Conservation (phyloP, 2,797 vertebrate species). For the Pseudocheirus occidentalis region DNA sequence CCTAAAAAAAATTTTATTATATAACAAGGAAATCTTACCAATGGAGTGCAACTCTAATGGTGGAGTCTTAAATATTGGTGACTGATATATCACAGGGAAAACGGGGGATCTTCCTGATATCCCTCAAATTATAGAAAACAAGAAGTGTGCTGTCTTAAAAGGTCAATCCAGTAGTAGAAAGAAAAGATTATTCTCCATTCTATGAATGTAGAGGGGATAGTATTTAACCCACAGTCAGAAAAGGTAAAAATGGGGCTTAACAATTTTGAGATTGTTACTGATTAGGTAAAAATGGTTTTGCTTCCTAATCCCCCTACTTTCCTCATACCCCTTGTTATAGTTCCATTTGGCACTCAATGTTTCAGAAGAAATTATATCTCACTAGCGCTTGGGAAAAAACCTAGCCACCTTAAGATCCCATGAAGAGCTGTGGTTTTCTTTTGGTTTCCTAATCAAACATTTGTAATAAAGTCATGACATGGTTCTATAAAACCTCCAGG, state of each 20-base stretch:
- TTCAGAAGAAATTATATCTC: constrained; percentile 12
- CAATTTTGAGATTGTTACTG: constrained; percentile 28
- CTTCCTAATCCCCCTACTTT: neutral
- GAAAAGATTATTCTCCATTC: neutral
- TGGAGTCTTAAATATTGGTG: neutral
- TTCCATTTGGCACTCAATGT: neutral
- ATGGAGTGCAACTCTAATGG: neutral
- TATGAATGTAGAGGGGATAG: neutral
- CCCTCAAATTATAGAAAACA: neutral
- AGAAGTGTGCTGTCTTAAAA: neutral
- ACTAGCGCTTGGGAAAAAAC: constrained; percentile 40
- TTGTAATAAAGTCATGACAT: constrained; percentile 62
- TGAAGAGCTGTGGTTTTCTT: constrained; percentile 39
- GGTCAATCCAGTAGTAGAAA: neutral
- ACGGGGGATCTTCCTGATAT: neutral
- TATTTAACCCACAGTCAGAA: neutral
- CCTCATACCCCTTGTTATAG: neutral
- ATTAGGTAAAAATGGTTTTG: constrained; percentile 2
- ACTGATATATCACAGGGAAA: neutral
- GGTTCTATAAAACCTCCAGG: constrained; percentile 8
- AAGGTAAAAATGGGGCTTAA: constrained; percentile 2
- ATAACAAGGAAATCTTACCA: neutral
- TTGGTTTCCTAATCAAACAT: constrained; percentile 63
- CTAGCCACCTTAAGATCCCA: constrained; percentile 9
- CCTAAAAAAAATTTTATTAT: neutral